These are phyloP conservation scores for Elaphurus davidianus DNA, from an alignment of 2,113 vertebrate genomes.

Conservation along the genomic window DNA sequence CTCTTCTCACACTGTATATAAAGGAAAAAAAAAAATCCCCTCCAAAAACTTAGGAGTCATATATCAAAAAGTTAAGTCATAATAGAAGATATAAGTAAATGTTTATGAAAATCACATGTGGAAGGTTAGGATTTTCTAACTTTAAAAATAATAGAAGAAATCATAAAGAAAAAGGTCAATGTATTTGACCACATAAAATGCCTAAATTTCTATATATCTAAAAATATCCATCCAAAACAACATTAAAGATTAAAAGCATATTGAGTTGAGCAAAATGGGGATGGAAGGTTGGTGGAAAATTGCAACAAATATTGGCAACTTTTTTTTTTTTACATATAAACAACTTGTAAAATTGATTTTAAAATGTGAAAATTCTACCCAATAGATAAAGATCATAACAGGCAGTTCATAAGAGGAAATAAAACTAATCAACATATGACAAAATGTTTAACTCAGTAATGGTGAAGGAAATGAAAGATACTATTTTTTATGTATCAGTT, in stretches of 20 bases:
- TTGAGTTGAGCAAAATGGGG: background rate
- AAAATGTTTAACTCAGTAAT: background rate
- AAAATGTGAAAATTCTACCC: background rate
- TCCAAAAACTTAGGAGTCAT: background rate
- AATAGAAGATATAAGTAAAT: background rate
- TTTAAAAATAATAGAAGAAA: background rate
- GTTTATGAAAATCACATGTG: background rate
- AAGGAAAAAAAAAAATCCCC: background rate
- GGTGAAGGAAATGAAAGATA: background rate
- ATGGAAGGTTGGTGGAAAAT: background rate
- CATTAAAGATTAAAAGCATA: background rate
- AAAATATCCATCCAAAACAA: background rate
- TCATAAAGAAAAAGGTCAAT: background rate
- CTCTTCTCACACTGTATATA: background rate
- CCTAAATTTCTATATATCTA: background rate
- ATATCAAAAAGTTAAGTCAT: background rate
- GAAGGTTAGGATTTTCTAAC: background rate
- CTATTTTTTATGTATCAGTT: background rate
- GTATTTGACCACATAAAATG: background rate
- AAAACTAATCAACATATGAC: background rate
- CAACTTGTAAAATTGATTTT: slow-evolving; percentile 8
- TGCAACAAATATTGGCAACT: background rate
- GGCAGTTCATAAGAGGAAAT: background rate
- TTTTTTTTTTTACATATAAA: background rate
- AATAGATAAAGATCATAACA: background rate